Evolutionary conservation across 2,797 vertebrate genomes (phyloP).

Genomic region (Eptatretus atami): DNA sequence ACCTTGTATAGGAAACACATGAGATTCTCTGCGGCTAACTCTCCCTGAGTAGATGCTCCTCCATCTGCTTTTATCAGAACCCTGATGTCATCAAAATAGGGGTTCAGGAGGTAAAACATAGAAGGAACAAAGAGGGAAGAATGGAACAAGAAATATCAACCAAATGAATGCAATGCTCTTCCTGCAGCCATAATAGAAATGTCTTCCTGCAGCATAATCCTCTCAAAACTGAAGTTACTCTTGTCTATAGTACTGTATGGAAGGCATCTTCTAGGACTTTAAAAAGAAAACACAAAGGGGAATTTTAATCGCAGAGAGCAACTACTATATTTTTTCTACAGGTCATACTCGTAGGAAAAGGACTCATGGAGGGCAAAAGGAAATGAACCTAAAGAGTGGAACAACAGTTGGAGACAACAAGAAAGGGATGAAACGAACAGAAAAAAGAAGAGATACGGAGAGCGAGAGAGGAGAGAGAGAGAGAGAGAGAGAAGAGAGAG

Average conservation of each 20-base stretch:
- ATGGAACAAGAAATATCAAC: neutral
- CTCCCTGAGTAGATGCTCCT: conserved; percentile 70
- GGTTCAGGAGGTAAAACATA: conserved; percentile 4
- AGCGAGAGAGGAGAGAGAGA: neutral
- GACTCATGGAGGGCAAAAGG: too few species aligned
- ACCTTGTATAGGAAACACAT: conserved; percentile 80
- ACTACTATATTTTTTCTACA: neutral
- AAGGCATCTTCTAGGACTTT: conserved; percentile 3
- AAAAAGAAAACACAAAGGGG: neutral
- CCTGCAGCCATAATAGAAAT: too few species aligned
- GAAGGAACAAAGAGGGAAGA: neutral
- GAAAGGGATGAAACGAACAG: too few species aligned
- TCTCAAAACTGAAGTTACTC: too few species aligned
- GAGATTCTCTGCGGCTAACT: conserved; percentile 39
- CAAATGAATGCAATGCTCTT: too few species aligned
- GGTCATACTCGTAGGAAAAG: too few species aligned
- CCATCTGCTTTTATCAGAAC: conserved; percentile 62
- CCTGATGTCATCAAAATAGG: conserved; percentile 18
- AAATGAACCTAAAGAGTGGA: too few species aligned
- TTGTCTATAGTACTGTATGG: too few species aligned
- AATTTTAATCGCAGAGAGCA: neutral
- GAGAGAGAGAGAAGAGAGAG: neutral
- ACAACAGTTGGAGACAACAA: too few species aligned
- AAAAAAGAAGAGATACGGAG: neutral
- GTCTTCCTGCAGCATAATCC: too few species aligned